Evolutionary conservation across 1,140 invertebrate species (phyloP).

Genomic region (Polyergus mexicanus): DNA sequence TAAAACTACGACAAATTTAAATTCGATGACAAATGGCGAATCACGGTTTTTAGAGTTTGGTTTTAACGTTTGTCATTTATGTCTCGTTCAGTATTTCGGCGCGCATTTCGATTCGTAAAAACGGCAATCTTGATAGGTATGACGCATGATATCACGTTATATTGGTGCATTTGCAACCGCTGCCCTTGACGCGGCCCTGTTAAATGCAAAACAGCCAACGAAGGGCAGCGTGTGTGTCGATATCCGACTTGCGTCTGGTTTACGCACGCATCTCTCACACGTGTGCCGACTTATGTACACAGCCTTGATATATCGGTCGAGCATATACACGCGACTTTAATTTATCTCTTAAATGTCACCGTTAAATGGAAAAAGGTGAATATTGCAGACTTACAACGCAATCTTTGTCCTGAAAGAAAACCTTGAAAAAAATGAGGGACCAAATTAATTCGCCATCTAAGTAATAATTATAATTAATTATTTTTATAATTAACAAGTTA

Average conservation of each 20-base stretch:
- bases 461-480: no score
- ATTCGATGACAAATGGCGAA: not conserved
- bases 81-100: not conserved
- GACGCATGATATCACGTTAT: conserved; percentile 15
- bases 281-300: conserved; percentile 14
- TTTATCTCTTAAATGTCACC: not conserved
- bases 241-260: conserved; percentile 28
- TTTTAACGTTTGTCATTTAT: not conserved
- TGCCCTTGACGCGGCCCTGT: conserved; percentile 33
- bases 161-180: conserved; percentile 25
- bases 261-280: conserved; percentile 19
- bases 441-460: no score
- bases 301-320: conserved; percentile 15
- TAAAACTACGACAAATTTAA: not conserved
- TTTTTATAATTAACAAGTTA: no score
- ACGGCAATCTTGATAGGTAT: not conserved
- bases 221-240: conserved; percentile 24
- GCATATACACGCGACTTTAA: not conserved
- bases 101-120: not conserved
- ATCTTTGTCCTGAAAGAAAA: no score
- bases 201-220: conserved; percentile 39
- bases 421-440: no score
- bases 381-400: no score
- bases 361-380: not conserved
- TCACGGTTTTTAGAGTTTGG: not conserved